A percentile compares a stretch with the other conserved stretches of the same genome.
phyloP scores from a whole-genome alignment of 2,797 vertebrate genomes.

The Dendrocincla tyrannina region DNA sequence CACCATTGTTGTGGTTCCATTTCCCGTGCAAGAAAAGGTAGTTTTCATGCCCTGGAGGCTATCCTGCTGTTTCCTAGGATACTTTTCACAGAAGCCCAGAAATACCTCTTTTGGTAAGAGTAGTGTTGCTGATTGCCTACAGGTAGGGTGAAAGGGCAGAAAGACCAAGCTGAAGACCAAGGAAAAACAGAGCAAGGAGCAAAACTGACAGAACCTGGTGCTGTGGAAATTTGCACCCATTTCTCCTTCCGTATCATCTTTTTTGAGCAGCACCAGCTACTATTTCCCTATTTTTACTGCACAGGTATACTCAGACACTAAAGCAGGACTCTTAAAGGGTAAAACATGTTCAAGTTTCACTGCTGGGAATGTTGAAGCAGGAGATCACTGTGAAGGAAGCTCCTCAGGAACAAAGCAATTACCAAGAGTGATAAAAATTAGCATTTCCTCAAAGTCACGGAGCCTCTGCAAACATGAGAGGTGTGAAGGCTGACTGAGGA shows the following conservation, averaged over 20 bases:
- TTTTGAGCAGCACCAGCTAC: not conserved
- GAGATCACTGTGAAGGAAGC: not conserved
- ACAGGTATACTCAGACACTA: not conserved
- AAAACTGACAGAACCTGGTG: not conserved
- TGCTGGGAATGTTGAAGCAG: not conserved
- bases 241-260: not conserved
- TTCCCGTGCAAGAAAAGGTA: not conserved
- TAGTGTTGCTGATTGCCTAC: not conserved
- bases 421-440: not conserved
- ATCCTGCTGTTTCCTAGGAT: not conserved
- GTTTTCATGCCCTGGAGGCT: not conserved
- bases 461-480: not conserved
- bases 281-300: not conserved
- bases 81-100: not conserved
- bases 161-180: not conserved
- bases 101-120: not conserved
- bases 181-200: not conserved
- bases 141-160: not conserved
- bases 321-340: not conserved
- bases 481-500: not conserved
- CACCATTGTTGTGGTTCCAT: not conserved
- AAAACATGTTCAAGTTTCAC: not conserved
- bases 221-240: not conserved
- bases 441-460: not conserved
- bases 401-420: not conserved